Evolutionary conservation across 2,797 vertebrate species (phyloP).

Genomic region (Hydrolagus colliei): DNA sequence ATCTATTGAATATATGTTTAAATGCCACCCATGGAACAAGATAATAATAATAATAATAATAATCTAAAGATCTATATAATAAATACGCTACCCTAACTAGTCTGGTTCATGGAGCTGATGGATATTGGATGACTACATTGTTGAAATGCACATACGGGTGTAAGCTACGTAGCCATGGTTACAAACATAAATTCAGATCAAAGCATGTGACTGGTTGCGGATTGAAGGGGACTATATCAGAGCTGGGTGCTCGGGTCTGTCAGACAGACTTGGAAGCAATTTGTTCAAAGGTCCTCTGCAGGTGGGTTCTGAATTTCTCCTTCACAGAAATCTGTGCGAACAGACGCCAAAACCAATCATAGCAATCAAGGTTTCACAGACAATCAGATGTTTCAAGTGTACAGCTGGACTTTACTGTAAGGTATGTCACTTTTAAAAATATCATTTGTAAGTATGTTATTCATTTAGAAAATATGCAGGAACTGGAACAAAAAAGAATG

Average conservation of each 20-base stretch:
- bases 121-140: slow-evolving; percentile 7
- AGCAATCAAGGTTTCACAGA: background rate
- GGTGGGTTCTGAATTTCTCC: slow-evolving; percentile 11
- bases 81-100: background rate
- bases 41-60: too few relatives aligned
- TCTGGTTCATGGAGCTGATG: background rate
- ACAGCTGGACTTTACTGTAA: slow-evolving; percentile 10
- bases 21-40: background rate
- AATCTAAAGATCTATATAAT: background rate
- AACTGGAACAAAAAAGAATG: background rate
- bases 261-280: background rate
- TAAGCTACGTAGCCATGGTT: slow-evolving; percentile 27
- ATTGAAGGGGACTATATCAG: slow-evolving; percentile 25
- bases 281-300: slow-evolving; percentile 13
- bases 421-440: background rate
- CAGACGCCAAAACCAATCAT: slow-evolving; percentile 3
- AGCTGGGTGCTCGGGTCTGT: background rate
- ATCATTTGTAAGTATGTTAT: slow-evolving; percentile 15
- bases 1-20: background rate
- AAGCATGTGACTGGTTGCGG: slow-evolving; percentile 25
- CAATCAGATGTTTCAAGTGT: background rate
- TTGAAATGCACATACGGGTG: slow-evolving; percentile 1
- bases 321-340: background rate
- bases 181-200: slow-evolving; percentile 27
- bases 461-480: background rate